Base-by-base conservation (phyloP, 2,888 invertebrate genomes). In the Cryptops parisi region DNA sequence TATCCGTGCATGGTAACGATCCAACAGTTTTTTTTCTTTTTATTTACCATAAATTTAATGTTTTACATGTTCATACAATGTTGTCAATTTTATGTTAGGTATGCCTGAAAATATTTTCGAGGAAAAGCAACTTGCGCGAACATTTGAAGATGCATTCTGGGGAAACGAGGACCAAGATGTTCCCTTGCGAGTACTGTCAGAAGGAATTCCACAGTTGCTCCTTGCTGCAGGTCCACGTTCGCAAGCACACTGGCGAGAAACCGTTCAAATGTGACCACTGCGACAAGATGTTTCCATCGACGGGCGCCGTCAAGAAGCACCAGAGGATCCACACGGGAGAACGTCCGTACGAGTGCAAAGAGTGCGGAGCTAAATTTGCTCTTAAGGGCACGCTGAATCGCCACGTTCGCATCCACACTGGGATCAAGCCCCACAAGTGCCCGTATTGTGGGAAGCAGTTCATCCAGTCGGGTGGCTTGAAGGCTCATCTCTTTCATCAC, bases 351-450 rank as follows among this genome's bases (percentile, higher is more conserved):
- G 60, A 60, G 38, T 62, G 62, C 56, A 58, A 61, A 51, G 58
- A 60, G 3, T 54, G 45, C 24, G 50, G 47, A 9, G 81, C 81
- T 66, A 77, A 76, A 52, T 87, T 88, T 63, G 81, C 80, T 51
- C 86, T 88, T 0, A 81, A 86, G 61, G 88, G 88, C 66, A 87
- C 88, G 54, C 72, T 84, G 60, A 82, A 83, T 60, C 78, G 84
- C 2, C 84, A 84, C 65, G 75, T 80, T 62, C 73, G 81, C 59
- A 81, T 80, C 0, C 84, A 84, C 64, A 73, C 74, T 3, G 74
- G 74, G 1, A 68, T 71, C 26, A 71, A 73, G 56, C 75, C 74
- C 2, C 74, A 74, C 56, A 65, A 66, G 23, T 85, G 84, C 64
- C 67, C 73, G 43, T 73, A 76, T 61, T 89, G 89, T 64, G 77